Percentiles rank a stretch among this genome's conserved stretches.
These are phyloP conservation scores for Muntiacus muntjak DNA, from an alignment of 2,113 vertebrate genomes.

Conservation along the genomic window DNA sequence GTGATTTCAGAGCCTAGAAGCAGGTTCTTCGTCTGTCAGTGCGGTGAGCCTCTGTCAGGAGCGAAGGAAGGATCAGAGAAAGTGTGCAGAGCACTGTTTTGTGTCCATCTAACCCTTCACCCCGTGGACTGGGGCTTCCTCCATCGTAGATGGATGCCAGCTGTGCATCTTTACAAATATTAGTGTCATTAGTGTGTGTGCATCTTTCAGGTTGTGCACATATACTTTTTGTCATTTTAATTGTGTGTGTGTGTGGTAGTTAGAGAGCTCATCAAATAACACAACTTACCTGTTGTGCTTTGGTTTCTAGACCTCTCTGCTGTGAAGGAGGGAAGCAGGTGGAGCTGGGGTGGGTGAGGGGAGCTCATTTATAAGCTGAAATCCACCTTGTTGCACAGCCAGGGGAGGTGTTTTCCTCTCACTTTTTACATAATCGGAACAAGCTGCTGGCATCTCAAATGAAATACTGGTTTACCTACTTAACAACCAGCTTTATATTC, in stretches of 20 bases:
- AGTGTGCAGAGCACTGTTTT: background rate
- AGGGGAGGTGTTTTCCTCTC: background rate
- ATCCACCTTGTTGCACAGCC: background rate
- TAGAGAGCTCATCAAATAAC: background rate
- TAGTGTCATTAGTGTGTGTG: background rate
- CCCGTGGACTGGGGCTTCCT: background rate
- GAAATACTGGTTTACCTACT: background rate
- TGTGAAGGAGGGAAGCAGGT: background rate
- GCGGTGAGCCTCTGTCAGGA: background rate
- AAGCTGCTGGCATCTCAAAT: background rate
- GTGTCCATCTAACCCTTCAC: background rate
- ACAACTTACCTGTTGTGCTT: background rate
- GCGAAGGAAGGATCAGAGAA: background rate
- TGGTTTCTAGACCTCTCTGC: background rate
- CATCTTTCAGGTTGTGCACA: background rate
- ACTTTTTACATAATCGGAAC: background rate
- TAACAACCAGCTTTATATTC: background rate
- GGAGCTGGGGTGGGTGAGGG: background rate
- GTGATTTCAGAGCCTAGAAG: background rate
- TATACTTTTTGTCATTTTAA: background rate
- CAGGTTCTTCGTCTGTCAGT: background rate
- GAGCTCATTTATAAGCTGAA: background rate
- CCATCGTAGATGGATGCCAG: background rate
- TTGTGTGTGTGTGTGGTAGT: background rate
- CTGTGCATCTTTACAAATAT: background rate